These are phyloP conservation scores for Atopsyche davidsoni DNA, from an alignment of 1,140 invertebrate genomes.

Conservation along the genomic window DNA sequence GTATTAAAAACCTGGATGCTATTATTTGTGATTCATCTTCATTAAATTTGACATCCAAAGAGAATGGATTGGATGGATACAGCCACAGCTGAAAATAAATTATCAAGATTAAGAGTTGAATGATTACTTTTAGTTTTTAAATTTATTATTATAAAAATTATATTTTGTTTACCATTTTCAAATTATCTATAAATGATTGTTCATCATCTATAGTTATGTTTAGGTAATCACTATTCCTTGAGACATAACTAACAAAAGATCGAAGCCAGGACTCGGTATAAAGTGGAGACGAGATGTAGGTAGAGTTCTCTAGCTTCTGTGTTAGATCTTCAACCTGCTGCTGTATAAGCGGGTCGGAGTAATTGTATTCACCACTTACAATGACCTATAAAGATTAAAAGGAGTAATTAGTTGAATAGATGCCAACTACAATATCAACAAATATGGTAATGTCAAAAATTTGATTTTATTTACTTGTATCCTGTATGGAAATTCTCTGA, in stretches of 20 bases:
- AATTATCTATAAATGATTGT: constrained; percentile 63
- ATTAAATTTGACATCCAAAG: constrained; percentile 81
- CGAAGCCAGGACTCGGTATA: constrained; percentile 91
- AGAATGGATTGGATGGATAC: constrained; percentile 64
- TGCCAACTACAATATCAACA: no score
- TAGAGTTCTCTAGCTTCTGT: constrained; percentile 70
- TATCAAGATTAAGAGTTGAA: constrained; percentile 8
- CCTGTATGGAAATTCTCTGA: constrained; percentile 84
- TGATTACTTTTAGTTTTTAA: constrained; percentile 12
- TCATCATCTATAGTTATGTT: constrained; percentile 69
- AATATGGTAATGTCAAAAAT: no score
- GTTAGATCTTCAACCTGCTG: constrained; percentile 73
- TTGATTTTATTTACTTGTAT: constrained; percentile 60
- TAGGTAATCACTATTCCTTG: constrained; percentile 65
- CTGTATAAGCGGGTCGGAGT: constrained; percentile 75
- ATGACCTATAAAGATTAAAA: constrained; percentile 60
- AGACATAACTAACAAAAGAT: constrained; percentile 73
- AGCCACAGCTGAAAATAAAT: constrained; percentile 58
- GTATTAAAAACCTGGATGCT: constrained; percentile 80
- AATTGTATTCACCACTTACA: constrained; percentile 76
- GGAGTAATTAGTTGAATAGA: not conserved
- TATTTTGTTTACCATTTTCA: constrained; percentile 61
- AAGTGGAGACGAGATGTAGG: constrained; percentile 68
- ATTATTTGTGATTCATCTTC: constrained; percentile 66
- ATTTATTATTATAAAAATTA: constrained; percentile 13